Evolutionary conservation across 2,888 invertebrate species (phyloP).

Genomic region (Cantharis rustica): DNA sequence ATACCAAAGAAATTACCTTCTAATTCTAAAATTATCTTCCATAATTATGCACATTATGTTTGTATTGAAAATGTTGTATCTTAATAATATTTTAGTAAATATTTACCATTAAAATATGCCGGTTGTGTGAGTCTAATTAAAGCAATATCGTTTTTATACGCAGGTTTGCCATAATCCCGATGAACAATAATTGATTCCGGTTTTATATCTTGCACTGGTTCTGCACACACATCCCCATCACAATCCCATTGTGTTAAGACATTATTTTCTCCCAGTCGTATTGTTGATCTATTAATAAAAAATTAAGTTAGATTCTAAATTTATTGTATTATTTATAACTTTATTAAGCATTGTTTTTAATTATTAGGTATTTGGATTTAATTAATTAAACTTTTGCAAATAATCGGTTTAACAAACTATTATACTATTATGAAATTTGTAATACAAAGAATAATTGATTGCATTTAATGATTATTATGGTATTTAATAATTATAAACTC

Average conservation of each 20-base stretch:
- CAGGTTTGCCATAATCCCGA: slow-evolving; percentile 42
- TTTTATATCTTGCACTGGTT: slow-evolving; percentile 52
- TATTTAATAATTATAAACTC: neutral
- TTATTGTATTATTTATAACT: neutral
- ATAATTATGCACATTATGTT: too few relatives aligned
- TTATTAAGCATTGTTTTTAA: too few relatives aligned
- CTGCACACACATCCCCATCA: slow-evolving; percentile 47
- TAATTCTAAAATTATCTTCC: too few relatives aligned
- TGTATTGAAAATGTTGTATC: too few relatives aligned
- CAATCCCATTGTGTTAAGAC: slow-evolving; percentile 42
- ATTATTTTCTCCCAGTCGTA: slow-evolving; percentile 46
- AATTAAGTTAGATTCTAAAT: neutral
- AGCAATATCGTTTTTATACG: slow-evolving; percentile 52
- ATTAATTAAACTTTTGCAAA: too few relatives aligned
- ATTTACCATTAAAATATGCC: slow-evolving; percentile 46
- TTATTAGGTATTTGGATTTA: too few relatives aligned
- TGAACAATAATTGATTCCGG: slow-evolving; percentile 46
- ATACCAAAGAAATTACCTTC: too few relatives aligned
- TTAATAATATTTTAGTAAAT: neutral
- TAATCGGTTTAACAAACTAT: neutral
- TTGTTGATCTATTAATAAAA: slow-evolving; percentile 35
- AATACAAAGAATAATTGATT: too few relatives aligned
- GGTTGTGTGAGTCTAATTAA: slow-evolving; percentile 47
- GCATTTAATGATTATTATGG: neutral
- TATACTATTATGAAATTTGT: neutral